Base-by-base conservation (phyloP, 30 jellyfish, hydroid and myxozoan species). In the Phacellophora camtschatica region DNA sequence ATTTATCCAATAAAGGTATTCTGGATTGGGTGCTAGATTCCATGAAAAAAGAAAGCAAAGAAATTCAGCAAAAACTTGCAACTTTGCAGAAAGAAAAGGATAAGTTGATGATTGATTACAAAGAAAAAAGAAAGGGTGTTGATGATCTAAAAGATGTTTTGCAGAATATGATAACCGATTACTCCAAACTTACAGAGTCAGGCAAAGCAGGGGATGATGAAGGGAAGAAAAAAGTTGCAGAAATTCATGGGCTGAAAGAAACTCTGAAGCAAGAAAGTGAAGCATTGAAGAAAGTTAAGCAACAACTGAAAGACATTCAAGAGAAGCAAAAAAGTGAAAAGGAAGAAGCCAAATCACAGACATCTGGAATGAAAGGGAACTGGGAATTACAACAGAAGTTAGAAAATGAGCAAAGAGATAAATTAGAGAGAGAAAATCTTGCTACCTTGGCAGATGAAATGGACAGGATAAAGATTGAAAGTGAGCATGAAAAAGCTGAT, bases 371-470 rank as follows among this genome's bases (percentile, higher is more conserved):
- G 77, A 84, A 80, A 69, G 98, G 98, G 15, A 92, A 92, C 56
- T 66, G 89, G 95, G 98, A 92, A 43, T 61, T 92, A 39, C 96
- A 80, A 5, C 95, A 71, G 50, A 83, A 75, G 83, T 48, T 90
- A 32, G 98, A 90, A 66, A 88, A 90, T 34, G 97, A 93, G 66
- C 95, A 86, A 50, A 66, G 99, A 37, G 97, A 93, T 6, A 86
- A 85, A 71, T 34, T 74, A 72, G 97, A 83, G 67, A 93, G 86
- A 75, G 99, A 93, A 30, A 93, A 93, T 64, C 69, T 51, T 23
- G 97, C 91, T 6, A 86, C 94, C 13, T 70, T 93, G 23, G 99
- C 99, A 30, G 97, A 93, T 67, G 99, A 93, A 70, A 93, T 93
- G 78, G 99, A 93, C 72, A 95, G 99, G 56, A 70, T 85, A 28